phyloP scores from a whole-genome alignment of 2,113 vertebrate species.

The Antechinus flavipes region DNA sequence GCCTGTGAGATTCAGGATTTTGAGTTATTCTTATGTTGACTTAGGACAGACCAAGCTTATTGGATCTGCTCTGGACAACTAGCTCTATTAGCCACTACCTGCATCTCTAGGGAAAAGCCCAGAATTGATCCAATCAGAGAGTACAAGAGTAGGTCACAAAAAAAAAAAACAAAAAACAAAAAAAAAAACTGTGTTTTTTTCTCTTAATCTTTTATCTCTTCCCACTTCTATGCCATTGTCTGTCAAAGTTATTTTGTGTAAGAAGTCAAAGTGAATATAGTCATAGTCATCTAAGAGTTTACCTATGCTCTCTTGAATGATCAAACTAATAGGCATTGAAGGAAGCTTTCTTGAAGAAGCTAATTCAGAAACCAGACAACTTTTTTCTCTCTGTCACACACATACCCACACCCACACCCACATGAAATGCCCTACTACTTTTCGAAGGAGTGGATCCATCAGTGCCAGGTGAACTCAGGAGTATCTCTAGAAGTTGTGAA shows the following conservation, averaged over 20 bases:
- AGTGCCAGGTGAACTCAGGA: neutral
- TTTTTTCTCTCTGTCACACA: neutral
- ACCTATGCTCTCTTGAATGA: neutral
- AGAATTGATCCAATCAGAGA: neutral
- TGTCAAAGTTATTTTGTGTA: neutral
- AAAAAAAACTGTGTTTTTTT: neutral
- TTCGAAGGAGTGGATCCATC: neutral
- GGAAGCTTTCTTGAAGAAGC: neutral
- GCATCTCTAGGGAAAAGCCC: neutral
- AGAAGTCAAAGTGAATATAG: neutral
- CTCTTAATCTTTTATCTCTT: neutral
- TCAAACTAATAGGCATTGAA: neutral
- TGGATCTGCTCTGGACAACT: neutral
- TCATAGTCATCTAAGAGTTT: neutral
- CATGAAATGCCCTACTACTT: rapidly evolving
- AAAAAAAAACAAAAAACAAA: no score
- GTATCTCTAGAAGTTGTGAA: neutral
- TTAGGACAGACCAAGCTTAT: neutral
- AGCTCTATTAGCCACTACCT: no score
- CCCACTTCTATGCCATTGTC: neutral
- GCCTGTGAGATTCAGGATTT: neutral
- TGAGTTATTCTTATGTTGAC: neutral
- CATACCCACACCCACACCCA: neutral
- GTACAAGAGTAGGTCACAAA: neutral
- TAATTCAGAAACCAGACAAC: neutral